Base-by-base conservation (phyloP, 1,140 invertebrate species). In the Cephus cinctus region DNA sequence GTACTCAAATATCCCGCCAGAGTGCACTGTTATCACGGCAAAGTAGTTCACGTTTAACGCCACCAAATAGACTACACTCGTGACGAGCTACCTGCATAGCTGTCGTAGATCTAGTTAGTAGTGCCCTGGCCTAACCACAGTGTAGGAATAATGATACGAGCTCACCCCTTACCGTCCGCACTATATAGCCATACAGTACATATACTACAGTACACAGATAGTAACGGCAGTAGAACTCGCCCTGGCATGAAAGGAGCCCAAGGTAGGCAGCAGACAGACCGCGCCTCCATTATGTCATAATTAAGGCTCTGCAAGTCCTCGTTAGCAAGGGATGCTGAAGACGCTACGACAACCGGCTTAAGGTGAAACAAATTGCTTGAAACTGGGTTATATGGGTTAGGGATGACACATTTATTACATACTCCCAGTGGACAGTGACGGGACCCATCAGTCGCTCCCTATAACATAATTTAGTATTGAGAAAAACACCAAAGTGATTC, bases 231-330 rank as follows among this genome's bases (percentile, higher is more conserved):
- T 9, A 2, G 14, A 2, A 2, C 8, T 36, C 14, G 14, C 14
- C 14, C 3, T 30, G 27, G 27, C 12, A 30, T 12, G 27, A 30
- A 12, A 12, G 9, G 27, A 30, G 9, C 27, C 14, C 8, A 15
- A 12, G 19, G 34, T 18, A 12, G 3, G 34, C 34, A 36, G 8
- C 34, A 12, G 34, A 36, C 12, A 8, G 27, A n/a, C 14, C 14
- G 14, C 34, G 34, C 34, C 34, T 36, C 34, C 19, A 36, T 36
- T 36, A 36, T 18, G 34, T 36, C 34, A 36, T 36, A 36, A 36
- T 36, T 36, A 18, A 36, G 34, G 34, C 34, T 14, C 34, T 36
- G 11, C 34, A 36, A 36, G 34, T 12, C 19, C 34, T 36, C 34
- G 34, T 36, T 36, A 36, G 34, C 34, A 36, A 36, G 34, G 34